phyloP scores from a whole-genome alignment of 2,113 vertebrate species.

The Eonycteris spelaea region DNA sequence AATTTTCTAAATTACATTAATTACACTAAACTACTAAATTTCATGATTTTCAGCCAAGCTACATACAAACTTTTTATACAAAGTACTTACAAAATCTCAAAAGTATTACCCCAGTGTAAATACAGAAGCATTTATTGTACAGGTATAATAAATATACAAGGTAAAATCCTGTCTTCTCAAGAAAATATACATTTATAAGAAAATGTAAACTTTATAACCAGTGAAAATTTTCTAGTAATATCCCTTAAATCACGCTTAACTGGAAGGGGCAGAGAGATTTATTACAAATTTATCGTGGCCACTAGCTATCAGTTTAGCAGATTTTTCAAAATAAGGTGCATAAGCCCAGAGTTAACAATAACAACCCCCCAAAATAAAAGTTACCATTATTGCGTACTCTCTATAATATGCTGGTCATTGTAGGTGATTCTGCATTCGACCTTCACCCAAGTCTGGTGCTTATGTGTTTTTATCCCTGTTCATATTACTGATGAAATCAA shows the following conservation, averaged over 20 bases:
- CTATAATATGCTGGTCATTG: too few species aligned
- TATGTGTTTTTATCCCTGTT: neutral
- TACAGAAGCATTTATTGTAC: neutral
- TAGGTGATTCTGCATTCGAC: neutral
- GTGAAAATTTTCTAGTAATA: neutral
- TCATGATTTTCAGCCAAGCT: constrained; percentile 30
- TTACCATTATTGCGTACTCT: neutral
- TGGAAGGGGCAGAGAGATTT: neutral
- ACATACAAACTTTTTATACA: neutral
- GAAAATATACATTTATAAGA: constrained; percentile 20
- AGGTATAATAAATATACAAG: neutral
- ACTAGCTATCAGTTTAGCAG: neutral
- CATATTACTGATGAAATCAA: neutral
- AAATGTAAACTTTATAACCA: neutral
- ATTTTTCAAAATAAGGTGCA: constrained; percentile 15
- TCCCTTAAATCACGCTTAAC: neutral
- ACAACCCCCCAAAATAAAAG: neutral
- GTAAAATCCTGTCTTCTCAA: constrained; percentile 23
- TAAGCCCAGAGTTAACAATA: neutral
- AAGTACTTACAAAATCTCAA: neutral
- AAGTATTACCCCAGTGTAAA: neutral
- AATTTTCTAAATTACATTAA: constrained; percentile 52
- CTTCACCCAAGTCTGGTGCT: neutral
- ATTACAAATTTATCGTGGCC: neutral
- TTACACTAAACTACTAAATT: constrained; percentile 47